Evolutionary conservation across 2,113 vertebrate genomes (phyloP).

Genomic region (Xiphophorus couchianus): DNA sequence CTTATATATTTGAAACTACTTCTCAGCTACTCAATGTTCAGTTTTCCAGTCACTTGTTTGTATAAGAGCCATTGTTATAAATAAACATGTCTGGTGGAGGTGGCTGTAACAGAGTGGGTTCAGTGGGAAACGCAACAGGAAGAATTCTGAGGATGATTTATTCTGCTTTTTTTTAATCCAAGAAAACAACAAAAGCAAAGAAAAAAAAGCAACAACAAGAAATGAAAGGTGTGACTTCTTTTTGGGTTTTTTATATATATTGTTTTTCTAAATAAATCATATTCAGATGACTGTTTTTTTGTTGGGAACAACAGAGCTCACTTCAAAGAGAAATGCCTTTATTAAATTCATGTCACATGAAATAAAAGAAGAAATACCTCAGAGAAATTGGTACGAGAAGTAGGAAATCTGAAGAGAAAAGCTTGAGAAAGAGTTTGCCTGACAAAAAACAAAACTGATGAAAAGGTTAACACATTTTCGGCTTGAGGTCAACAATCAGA

Average conservation of each 20-base stretch:
- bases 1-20: slow-evolving; percentile 46
- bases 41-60: slow-evolving; percentile 62
- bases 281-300: slow-evolving; percentile 42
- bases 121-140: slow-evolving; percentile 26
- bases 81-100: slow-evolving; percentile 75
- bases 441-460: too few species aligned
- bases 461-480: too few species aligned
- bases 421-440: too few species aligned
- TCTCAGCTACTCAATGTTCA: slow-evolving; percentile 51
- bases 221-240: slow-evolving; percentile 1
- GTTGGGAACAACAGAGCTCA: slow-evolving; percentile 15
- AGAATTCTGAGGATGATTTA: slow-evolving; percentile 38
- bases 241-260: slow-evolving; percentile 44
- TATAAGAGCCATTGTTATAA: slow-evolving; percentile 73
- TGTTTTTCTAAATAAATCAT: slow-evolving; percentile 45
- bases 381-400: background rate
- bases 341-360: slow-evolving; percentile 30
- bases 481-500: too few species aligned
- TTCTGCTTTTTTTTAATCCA: slow-evolving; percentile 28
- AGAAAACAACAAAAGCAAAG: slow-evolving; percentile 33
- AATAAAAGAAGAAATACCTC: slow-evolving; percentile 2
- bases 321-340: slow-evolving; percentile 37
- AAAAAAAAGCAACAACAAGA: slow-evolving; percentile 18
- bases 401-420: too few species aligned
- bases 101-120: slow-evolving; percentile 46